A percentile compares a stretch with the other conserved stretches of the same genome.
Conservation (phyloP, 2,797 vertebrate genomes). For the Alosa sapidissima region DNA sequence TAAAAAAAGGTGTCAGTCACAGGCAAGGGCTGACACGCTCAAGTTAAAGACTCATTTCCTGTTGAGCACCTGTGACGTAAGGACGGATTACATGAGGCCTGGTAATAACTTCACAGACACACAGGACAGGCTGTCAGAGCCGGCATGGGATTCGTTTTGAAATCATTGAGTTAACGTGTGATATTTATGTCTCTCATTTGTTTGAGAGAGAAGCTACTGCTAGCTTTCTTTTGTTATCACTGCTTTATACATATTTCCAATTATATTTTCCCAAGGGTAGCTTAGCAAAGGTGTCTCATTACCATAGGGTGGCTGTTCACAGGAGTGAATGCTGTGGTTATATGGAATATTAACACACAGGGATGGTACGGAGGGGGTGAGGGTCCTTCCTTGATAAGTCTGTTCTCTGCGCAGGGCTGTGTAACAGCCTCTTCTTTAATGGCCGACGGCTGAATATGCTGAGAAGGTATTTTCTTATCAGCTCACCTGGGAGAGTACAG, state of each 20-base stretch:
- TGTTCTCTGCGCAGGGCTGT: background rate
- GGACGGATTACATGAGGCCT: background rate
- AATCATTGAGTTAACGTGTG: background rate
- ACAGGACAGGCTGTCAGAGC: background rate
- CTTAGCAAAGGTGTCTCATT: background rate
- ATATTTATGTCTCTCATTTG: background rate
- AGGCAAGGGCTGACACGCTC: background rate
- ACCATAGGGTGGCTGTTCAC: background rate
- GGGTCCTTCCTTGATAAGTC: conserved; percentile 4
- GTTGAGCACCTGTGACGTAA: background rate
- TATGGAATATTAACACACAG: background rate
- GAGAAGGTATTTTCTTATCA: conserved; percentile 45
- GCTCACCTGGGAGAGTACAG: conserved; percentile 36
- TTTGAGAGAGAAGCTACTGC: background rate
- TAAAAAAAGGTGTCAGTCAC: background rate
- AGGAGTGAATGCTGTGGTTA: conserved; percentile 8
- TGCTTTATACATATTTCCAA: background rate
- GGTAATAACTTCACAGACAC: background rate
- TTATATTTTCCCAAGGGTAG: background rate
- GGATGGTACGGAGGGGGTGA: background rate
- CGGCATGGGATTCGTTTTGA: background rate
- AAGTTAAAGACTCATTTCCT: background rate
- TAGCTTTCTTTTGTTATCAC: background rate
- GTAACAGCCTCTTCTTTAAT: background rate
- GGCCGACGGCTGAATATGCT: conserved; percentile 27